These are phyloP conservation scores for Stomatorhinus walkeri DNA, from an alignment of 2,797 vertebrate genomes.

Conservation along the genomic window DNA sequence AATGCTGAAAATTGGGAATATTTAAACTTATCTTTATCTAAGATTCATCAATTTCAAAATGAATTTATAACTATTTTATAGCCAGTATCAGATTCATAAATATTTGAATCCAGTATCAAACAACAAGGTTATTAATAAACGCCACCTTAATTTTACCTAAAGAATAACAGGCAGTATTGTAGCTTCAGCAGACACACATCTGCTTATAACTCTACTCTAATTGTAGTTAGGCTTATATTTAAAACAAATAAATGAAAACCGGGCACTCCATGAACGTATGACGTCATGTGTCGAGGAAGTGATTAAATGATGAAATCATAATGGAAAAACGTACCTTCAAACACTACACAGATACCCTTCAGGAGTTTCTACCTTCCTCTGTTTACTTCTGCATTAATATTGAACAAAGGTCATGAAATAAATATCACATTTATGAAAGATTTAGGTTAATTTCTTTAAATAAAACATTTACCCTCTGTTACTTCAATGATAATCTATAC, in stretches of 20 bases:
- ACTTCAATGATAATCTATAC: neutral
- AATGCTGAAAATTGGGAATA: neutral
- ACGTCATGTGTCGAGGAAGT: neutral
- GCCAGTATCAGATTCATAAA: neutral
- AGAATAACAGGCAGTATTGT: neutral
- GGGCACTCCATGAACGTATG: neutral
- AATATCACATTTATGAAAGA: neutral
- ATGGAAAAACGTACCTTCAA: neutral
- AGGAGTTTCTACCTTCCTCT: neutral
- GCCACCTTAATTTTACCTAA: neutral
- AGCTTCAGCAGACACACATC: neutral
- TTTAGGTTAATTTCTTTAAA: neutral
- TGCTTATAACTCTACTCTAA: neutral
- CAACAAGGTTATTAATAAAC: neutral
- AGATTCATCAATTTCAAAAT: neutral
- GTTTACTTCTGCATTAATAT: neutral
- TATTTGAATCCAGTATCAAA: neutral
- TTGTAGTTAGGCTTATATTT: neutral
- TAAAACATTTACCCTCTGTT: neutral
- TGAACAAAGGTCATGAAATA: neutral
- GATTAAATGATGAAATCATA: neutral
- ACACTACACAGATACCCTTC: slow-evolving; percentile 4
- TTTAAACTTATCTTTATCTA: neutral
- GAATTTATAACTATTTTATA: neutral
- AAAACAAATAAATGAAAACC: neutral